Evolutionary conservation across 2,113 vertebrate species (phyloP).

Genomic region (Neoarius graeffei): DNA sequence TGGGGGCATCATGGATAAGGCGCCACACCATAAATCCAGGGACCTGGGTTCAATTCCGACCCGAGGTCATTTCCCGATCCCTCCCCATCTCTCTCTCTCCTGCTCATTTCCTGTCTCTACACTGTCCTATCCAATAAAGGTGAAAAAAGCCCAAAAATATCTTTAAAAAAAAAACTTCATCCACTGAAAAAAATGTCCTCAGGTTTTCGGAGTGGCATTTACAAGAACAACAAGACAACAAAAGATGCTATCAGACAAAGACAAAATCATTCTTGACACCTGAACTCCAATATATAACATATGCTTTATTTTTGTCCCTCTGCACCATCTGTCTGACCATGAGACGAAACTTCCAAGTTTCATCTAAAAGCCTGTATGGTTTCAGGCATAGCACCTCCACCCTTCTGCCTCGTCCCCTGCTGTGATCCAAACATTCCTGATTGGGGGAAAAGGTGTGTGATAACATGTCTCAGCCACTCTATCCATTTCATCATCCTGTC

Average conservation of each 20-base stretch:
- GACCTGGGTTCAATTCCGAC: no score
- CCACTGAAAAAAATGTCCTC: not conserved
- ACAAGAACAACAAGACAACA: not conserved
- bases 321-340: not conserved
- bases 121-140: no score
- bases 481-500: constrained; percentile 42
- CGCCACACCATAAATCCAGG: no score
- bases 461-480: constrained; percentile 41
- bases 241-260: not conserved
- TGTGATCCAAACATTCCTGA: constrained; percentile 33
- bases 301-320: constrained; percentile 1
- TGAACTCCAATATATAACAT: not conserved
- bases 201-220: not conserved
- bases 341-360: not conserved
- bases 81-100: no score
- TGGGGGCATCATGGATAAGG: no score
- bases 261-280: constrained; percentile 16
- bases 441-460: constrained; percentile 36
- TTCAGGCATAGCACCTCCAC: constrained; percentile 17
- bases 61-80: no score
- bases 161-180: no score
- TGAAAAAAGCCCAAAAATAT: no score
- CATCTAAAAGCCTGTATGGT: not conserved
- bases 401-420: constrained; percentile 22
- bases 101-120: no score